Percentiles rank a stretch among this genome's conserved stretches.
These are phyloP conservation scores for Bombycilla garrulus DNA, from an alignment of 2,113 vertebrate species.

Conservation along the genomic window DNA sequence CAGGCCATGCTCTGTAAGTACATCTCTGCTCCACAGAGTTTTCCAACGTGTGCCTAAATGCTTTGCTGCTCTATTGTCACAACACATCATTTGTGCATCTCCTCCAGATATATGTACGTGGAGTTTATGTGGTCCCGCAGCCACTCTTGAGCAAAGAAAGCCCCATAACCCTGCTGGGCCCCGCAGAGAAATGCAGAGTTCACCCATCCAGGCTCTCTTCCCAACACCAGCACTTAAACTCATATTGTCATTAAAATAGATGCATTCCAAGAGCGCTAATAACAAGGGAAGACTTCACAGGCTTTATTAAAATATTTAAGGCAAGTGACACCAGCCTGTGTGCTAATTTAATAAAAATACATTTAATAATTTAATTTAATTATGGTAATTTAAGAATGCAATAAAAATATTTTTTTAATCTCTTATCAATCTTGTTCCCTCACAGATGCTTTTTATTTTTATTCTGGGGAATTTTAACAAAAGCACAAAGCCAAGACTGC, in stretches of 20 bases:
- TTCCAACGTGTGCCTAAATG: background rate
- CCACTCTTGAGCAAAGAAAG: background rate
- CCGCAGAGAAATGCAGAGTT: background rate
- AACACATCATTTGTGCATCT: background rate
- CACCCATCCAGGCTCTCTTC: background rate
- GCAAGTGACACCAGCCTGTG: constrained; percentile 10
- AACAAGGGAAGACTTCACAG: constrained; percentile 43
- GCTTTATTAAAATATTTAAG: constrained; percentile 59
- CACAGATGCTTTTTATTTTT: constrained; percentile 6
- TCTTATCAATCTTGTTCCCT: constrained; percentile 29
- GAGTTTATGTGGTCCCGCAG: background rate
- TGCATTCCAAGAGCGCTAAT: background rate
- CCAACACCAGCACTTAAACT: background rate
- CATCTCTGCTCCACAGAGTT: constrained; percentile 3
- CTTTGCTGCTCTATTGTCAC: constrained; percentile 9
- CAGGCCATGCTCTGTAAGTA: constrained; percentile 38
- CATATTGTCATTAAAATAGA: constrained; percentile 6
- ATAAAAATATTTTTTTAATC: constrained; percentile 40
- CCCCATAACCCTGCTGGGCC: background rate
- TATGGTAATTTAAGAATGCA: constrained; percentile 46
- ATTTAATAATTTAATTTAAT: constrained; percentile 65
- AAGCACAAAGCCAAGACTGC: background rate
- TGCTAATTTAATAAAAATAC: constrained; percentile 62
- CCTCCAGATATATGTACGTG: background rate
- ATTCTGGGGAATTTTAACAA: constrained; percentile 13